Conservation (phyloP, 2,113 vertebrate species). For the Desmodus rotundus region DNA sequence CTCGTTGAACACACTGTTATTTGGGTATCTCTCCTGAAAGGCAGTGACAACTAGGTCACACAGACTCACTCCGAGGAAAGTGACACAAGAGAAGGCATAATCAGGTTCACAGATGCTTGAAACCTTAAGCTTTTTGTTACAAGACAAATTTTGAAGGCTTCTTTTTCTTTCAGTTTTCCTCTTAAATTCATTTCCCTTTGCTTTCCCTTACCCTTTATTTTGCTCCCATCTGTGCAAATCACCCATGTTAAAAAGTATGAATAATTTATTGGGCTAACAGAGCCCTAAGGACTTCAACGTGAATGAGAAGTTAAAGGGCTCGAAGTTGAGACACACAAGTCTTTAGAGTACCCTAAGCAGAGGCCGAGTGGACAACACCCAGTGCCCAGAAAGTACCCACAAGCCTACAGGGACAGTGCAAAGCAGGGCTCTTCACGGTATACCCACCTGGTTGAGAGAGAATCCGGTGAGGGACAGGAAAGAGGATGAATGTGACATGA, state of each 20-base stretch:
- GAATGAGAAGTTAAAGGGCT: slow-evolving; percentile 32
- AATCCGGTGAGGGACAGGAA: slow-evolving; percentile 93
- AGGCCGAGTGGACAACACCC: neutral
- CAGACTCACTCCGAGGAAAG: neutral
- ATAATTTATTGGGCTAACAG: neutral
- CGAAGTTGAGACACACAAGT: neutral
- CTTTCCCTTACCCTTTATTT: neutral
- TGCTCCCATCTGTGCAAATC: neutral
- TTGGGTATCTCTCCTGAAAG: slow-evolving; percentile 91
- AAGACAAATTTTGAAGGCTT: slow-evolving; percentile 1
- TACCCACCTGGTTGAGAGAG: slow-evolving; percentile 92
- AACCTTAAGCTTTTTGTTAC: neutral
- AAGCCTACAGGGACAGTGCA: neutral
- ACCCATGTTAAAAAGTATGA: neutral
- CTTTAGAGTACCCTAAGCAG: neutral
- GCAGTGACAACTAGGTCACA: neutral
- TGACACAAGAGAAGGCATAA: neutral
- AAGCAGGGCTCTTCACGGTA: neutral
- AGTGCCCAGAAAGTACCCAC: neutral
- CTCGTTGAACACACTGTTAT: slow-evolving; percentile 96
- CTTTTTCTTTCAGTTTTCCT: neutral
- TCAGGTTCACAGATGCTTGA: neutral
- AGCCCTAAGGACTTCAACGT: neutral
- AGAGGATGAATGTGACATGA: slow-evolving; percentile 89
- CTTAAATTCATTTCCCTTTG: neutral